Evolutionary conservation across 2,113 vertebrate genomes (phyloP).

Genomic region (Sinocyclocheilus grahami): DNA sequence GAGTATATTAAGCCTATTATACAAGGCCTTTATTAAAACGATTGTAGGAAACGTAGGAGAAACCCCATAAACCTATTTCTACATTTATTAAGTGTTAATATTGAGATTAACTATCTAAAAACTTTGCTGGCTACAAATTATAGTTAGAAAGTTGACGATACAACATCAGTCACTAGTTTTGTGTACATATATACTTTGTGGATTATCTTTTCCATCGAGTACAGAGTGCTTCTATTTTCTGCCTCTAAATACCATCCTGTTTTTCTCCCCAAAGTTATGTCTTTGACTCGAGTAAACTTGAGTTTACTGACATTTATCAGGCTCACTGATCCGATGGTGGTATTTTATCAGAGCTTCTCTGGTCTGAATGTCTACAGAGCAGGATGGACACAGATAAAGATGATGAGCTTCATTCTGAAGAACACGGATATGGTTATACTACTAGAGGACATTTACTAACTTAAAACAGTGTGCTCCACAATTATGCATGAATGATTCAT

Average conservation of each 20-base stretch:
- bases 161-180: background rate
- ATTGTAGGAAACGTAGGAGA: background rate
- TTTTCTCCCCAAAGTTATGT: background rate
- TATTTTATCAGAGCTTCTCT: constrained; percentile 32
- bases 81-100: background rate
- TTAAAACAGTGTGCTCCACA: background rate
- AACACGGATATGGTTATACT: background rate
- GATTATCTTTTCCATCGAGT: background rate
- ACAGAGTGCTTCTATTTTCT: constrained; percentile 3
- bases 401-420: background rate
- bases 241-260: constrained; percentile 11
- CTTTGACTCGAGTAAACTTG: constrained; percentile 14
- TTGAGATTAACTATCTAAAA: background rate
- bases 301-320: constrained; percentile 30
- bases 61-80: background rate
- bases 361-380: constrained; percentile 18
- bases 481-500: background rate
- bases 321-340: constrained; percentile 27
- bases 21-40: background rate
- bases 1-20: background rate
- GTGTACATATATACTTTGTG: background rate
- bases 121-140: background rate
- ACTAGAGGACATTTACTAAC: background rate
- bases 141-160: background rate
- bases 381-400: constrained; percentile 10